Evolutionary conservation across 2,888 invertebrate genomes (phyloP).

Genomic region (Alloplasta piceator): DNA sequence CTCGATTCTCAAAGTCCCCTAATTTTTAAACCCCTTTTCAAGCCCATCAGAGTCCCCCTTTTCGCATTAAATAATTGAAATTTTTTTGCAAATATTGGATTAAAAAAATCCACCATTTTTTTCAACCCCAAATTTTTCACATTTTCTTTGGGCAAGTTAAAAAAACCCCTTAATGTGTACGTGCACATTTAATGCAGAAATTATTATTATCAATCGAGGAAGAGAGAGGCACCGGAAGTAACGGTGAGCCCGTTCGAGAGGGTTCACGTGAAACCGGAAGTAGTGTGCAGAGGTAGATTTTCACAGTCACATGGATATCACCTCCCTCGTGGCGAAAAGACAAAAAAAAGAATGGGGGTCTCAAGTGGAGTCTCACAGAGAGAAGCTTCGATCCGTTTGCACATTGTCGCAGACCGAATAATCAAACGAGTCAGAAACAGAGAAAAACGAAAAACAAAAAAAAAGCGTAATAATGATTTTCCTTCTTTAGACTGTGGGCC

Average conservation of each 20-base stretch:
- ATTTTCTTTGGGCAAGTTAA: no score
- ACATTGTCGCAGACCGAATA: conserved; percentile 56
- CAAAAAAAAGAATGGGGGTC: conserved; percentile 38
- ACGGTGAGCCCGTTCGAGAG: conserved; percentile 35
- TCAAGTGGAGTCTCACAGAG: conserved; percentile 46
- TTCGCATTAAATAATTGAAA: no score
- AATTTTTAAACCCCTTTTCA: no score
- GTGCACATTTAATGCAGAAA: no score
- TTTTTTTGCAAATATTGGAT: no score
- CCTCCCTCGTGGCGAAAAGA: conserved; percentile 44
- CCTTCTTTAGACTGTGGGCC: conserved; percentile 1
- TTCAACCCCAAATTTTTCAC: no score
- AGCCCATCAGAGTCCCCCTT: no score
- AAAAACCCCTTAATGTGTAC: no score
- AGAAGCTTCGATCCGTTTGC: conserved; percentile 60
- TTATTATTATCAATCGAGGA: no score
- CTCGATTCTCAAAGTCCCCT: no score
- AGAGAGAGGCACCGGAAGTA: conserved; percentile 53
- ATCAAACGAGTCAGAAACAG: conserved; percentile 40
- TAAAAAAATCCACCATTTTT: no score
- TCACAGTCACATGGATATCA: conserved; percentile 38
- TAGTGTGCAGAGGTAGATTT: conserved; percentile 26
- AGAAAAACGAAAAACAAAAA: conserved; percentile 20
- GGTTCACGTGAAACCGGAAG: conserved; percentile 58
- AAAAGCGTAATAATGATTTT: conserved; percentile 31